Evolutionary conservation across 1,140 invertebrate species (phyloP).

Genomic region (Papilio xuthus): DNA sequence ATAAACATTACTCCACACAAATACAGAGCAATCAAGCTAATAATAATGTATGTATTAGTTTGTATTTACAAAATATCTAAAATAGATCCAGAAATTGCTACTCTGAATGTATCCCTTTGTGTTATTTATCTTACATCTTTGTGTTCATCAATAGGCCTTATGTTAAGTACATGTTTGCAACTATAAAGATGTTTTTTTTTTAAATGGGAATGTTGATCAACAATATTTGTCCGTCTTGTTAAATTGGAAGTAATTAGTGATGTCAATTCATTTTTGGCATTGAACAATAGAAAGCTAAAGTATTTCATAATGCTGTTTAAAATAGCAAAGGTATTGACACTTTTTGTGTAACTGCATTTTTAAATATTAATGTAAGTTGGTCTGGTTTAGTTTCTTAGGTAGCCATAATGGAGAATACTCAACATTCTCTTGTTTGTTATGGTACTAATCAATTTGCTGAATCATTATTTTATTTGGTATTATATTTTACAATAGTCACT

Average conservation of each 20-base stretch:
- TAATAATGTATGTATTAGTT: not conserved
- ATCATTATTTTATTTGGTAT: not conserved
- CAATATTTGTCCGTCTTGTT: not conserved
- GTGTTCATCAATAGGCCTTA: not conserved
- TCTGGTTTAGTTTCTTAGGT: not conserved
- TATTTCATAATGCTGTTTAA: not conserved
- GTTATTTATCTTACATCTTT: not conserved
- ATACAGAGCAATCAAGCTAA: slow-evolving; percentile 14
- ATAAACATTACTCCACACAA: not conserved
- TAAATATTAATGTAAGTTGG: not conserved
- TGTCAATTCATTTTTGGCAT: not conserved
- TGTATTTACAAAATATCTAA: slow-evolving; percentile 9
- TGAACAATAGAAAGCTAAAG: not conserved
- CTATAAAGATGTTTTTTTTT: not conserved
- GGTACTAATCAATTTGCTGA: not conserved
- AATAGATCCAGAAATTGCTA: not conserved
- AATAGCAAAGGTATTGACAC: not conserved
- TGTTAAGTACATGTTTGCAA: not conserved
- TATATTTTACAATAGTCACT: not conserved
- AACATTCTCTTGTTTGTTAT: not conserved
- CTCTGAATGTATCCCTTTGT: not conserved
- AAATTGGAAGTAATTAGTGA: not conserved
- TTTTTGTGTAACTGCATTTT: not conserved
- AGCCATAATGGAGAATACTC: not conserved
- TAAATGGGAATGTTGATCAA: not conserved